These are phyloP conservation scores for Archocentrus centrarchus DNA, from an alignment of 2,113 vertebrate genomes.

Conservation along the genomic window DNA sequence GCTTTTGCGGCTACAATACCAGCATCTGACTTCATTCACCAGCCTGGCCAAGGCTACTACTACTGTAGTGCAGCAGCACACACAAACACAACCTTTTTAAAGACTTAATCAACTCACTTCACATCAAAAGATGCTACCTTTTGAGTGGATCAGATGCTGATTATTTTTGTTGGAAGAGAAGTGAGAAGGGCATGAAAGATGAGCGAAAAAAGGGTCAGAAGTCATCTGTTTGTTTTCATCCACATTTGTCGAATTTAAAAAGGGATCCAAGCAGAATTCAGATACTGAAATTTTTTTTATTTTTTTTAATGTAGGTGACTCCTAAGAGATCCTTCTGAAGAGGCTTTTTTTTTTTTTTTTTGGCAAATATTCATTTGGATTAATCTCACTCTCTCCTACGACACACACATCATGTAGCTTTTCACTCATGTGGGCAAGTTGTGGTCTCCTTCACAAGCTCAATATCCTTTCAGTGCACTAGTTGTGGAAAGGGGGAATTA, in stretches of 20 bases:
- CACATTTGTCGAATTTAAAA: not conserved
- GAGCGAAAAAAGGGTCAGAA: not conserved
- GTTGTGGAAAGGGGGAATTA: slow-evolving; percentile 50
- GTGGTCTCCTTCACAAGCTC: slow-evolving; percentile 31
- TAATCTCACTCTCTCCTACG: slow-evolving; percentile 3
- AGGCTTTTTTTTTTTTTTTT: not conserved
- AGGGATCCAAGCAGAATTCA: not conserved
- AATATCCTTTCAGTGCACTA: slow-evolving; percentile 47
- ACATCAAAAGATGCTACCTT: not conserved
- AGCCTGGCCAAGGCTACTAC: not conserved
- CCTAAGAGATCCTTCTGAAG: slow-evolving; percentile 13
- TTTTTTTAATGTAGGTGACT: not conserved
- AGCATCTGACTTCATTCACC: fast-evolving
- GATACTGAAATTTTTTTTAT: not conserved
- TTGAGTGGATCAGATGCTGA: no score
- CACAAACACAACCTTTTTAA: not conserved
- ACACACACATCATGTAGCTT: not conserved
- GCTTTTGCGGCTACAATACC: not conserved
- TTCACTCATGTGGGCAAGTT: slow-evolving; percentile 19
- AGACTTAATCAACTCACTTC: not conserved
- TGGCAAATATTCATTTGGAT: slow-evolving; percentile 3
- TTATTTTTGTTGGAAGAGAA: not conserved
- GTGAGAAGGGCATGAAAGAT: not conserved
- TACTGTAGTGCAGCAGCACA: not conserved
- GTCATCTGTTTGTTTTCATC: not conserved